Evolutionary conservation across 2,888 invertebrate species (phyloP).

Genomic region (Balanococcus diminutus): DNA sequence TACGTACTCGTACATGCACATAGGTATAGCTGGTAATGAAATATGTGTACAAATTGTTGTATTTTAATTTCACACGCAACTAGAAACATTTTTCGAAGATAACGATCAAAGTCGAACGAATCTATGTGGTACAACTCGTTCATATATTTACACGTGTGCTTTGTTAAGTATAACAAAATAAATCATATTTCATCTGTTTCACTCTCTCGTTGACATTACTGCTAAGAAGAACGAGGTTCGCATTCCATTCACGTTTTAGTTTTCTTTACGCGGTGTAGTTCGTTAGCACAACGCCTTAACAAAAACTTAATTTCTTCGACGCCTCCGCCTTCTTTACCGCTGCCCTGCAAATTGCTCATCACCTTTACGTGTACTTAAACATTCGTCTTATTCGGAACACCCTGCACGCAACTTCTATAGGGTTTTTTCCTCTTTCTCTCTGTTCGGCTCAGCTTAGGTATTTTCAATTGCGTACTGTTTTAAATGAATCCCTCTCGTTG

Average conservation of each 20-base stretch:
- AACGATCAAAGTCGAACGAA: slow-evolving; percentile 26
- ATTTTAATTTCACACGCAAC: slow-evolving; percentile 41
- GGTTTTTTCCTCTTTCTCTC: not conserved
- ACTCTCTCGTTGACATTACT: not conserved
- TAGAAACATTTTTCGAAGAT: slow-evolving; percentile 18
- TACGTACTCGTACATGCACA: not conserved
- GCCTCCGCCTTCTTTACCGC: not conserved
- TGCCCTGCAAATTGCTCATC: not conserved
- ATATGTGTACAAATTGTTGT: not conserved
- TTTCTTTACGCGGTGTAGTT: not conserved
- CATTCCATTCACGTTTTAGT: slow-evolving; percentile 1
- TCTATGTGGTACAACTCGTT: not conserved
- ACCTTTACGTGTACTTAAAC: slow-evolving; percentile 3
- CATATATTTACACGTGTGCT: slow-evolving; percentile 30
- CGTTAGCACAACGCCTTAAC: not conserved
- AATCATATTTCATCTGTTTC: slow-evolving; percentile 15
- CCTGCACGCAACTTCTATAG: not conserved
- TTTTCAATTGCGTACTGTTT: not conserved
- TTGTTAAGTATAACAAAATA: slow-evolving; percentile 18
- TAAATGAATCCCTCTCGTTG: not conserved
- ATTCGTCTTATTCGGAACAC: not conserved
- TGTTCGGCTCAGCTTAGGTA: not conserved
- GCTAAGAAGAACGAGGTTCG: not conserved
- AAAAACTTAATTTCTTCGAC: slow-evolving; percentile 14
- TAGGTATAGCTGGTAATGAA: not conserved